phyloP scores from a whole-genome alignment of 2,888 invertebrate species.

The Amitus sp. region DNA sequence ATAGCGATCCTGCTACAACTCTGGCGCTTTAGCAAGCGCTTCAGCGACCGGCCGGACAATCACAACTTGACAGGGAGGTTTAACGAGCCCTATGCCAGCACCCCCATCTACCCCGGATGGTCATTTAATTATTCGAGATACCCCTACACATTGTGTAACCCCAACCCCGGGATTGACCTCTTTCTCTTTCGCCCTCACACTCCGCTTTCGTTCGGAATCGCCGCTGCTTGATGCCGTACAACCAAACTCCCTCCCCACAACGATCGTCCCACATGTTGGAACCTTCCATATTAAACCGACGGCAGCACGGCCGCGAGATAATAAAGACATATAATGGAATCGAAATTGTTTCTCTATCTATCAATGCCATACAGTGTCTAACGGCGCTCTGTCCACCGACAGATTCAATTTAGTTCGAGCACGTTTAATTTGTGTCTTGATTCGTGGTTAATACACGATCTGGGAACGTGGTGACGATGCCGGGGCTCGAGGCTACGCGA shows the following conservation, averaged over 20 bases:
- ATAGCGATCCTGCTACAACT: slow-evolving; percentile 57
- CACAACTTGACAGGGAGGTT: slow-evolving; percentile 65
- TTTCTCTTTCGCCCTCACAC: slow-evolving; percentile 14
- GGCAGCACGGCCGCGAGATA: slow-evolving; percentile 58
- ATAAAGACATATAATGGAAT: slow-evolving; percentile 64
- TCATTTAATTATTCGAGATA: slow-evolving; percentile 64
- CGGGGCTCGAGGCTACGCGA: neutral
- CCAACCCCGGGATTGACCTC: slow-evolving; percentile 27
- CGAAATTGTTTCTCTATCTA: slow-evolving; percentile 65
- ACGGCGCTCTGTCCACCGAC: slow-evolving; percentile 40
- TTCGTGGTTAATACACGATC: slow-evolving; percentile 42
- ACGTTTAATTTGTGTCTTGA: slow-evolving; percentile 59
- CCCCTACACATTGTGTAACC: slow-evolving; percentile 30
- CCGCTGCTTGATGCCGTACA: slow-evolving; percentile 25
- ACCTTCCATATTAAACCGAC: slow-evolving; percentile 58
- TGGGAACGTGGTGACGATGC: slow-evolving; percentile 3
- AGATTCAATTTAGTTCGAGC: slow-evolving; percentile 54
- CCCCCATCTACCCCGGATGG: slow-evolving; percentile 56
- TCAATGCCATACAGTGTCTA: slow-evolving; percentile 56
- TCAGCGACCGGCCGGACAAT: slow-evolving; percentile 58
- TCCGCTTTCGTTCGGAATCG: slow-evolving; percentile 29
- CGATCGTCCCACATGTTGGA: slow-evolving; percentile 52
- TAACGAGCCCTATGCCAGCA: slow-evolving; percentile 63
- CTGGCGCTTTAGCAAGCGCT: slow-evolving; percentile 52
- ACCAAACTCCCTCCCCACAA: slow-evolving; percentile 17